Evolutionary conservation across 2,888 invertebrate species (phyloP).

Genomic region (Crocallis elinguaria): DNA sequence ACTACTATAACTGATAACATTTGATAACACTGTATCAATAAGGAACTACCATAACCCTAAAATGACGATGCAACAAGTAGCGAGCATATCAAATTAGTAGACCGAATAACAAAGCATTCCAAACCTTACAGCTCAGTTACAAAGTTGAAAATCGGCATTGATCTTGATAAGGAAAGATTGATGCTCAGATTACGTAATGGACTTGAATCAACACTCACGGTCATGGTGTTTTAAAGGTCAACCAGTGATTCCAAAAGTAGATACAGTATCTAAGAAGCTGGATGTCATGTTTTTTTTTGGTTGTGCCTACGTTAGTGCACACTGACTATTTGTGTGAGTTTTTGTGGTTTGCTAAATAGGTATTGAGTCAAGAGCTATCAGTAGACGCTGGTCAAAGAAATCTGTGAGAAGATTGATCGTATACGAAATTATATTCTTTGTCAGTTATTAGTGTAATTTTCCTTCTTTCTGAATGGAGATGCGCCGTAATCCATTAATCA

Average conservation of each 20-base stretch:
- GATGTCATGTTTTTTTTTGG: conserved; percentile 13
- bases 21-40: conserved; percentile 51
- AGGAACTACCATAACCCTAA: conserved; percentile 55
- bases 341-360: neutral
- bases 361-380: neutral
- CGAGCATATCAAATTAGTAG: conserved; percentile 48
- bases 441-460: too few species aligned
- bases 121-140: conserved; percentile 4
- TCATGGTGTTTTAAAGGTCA: conserved; percentile 77
- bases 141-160: conserved; percentile 29
- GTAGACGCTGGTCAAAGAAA: neutral
- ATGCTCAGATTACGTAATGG: conserved; percentile 73
- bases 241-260: conserved; percentile 55
- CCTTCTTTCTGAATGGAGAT: too few species aligned
- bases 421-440: too few species aligned
- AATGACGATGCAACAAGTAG: conserved; percentile 59
- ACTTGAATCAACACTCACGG: conserved; percentile 76
- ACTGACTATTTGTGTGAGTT: neutral
- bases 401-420: too few species aligned
- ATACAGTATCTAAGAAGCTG: conserved; percentile 45
- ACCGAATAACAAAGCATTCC: conserved; percentile 19
- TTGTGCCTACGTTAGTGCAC: neutral
- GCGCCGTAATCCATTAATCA: too few species aligned
- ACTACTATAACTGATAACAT: conserved; percentile 25
- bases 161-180: conserved; percentile 61